Evolutionary conservation across 2,888 invertebrate genomes (phyloP).

Genomic region (Ephialtes manifestator): DNA sequence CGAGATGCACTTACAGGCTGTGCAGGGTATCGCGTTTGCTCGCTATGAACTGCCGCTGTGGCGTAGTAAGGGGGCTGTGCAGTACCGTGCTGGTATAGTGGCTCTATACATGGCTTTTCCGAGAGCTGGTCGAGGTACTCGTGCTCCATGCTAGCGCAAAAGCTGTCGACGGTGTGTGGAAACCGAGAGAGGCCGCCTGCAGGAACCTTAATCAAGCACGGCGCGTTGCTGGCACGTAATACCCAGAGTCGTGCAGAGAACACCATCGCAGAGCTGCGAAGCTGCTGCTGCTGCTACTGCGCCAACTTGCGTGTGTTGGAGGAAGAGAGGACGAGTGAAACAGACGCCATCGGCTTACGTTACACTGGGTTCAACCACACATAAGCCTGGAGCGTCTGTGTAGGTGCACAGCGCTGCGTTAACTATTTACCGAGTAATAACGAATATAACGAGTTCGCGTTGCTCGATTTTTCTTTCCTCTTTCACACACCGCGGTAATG

Average conservation of each 20-base stretch:
- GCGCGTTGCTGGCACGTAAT: conserved; percentile 73
- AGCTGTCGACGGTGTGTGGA: conserved; percentile 48
- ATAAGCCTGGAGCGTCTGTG: neutral
- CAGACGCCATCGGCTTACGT: conserved; percentile 6
- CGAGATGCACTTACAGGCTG: conserved; percentile 47
- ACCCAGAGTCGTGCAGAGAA: conserved; percentile 48
- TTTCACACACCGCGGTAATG: neutral
- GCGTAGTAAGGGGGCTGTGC: neutral
- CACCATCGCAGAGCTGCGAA: conserved; percentile 1
- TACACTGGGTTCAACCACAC: neutral
- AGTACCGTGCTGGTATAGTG: neutral
- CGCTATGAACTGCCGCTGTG: conserved; percentile 6
- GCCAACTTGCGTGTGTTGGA: conserved; percentile 14
- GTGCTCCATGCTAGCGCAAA: conserved; percentile 17
- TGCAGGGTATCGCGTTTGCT: conserved; percentile 41
- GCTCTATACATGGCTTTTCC: neutral
- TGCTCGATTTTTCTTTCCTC: conserved; percentile 1
- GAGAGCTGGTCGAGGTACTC: conserved; percentile 41
- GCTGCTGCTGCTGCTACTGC: neutral
- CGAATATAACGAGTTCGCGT: conserved; percentile 35
- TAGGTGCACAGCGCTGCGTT: neutral
- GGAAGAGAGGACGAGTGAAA: neutral
- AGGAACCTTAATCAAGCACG: conserved; percentile 72
- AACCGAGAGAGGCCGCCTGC: conserved; percentile 49
- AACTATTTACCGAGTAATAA: conserved; percentile 29